A percentile compares a stretch with the other conserved stretches of the same genome.
These are phyloP conservation scores for Carassius auratus DNA, from an alignment of 2,113 vertebrate genomes.

Conservation along the genomic window DNA sequence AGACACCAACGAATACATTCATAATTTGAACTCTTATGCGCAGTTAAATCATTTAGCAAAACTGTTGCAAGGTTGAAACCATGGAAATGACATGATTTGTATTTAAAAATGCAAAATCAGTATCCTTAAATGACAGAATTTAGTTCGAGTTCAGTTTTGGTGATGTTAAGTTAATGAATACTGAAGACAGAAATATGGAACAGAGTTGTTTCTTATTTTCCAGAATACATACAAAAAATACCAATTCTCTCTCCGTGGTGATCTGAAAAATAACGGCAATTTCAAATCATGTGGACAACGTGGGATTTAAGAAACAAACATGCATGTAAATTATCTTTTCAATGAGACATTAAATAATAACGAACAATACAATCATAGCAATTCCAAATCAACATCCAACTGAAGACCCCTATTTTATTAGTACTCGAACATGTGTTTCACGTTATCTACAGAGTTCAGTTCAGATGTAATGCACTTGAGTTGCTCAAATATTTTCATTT, in stretches of 20 bases:
- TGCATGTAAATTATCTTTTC: constrained; percentile 94
- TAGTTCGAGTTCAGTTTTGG: neutral
- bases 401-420: constrained; percentile 94
- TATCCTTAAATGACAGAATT: neutral
- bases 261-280: constrained; percentile 99
- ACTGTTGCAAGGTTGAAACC: neutral
- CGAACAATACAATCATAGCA: constrained; percentile 99
- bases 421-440: constrained; percentile 92
- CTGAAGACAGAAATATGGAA: constrained; percentile 94
- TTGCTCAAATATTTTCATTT: constrained; percentile 79
- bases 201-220: constrained; percentile 91
- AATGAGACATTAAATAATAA: constrained; percentile 99
- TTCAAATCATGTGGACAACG: constrained; percentile 94
- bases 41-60: neutral
- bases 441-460: constrained; percentile 87
- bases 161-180: constrained; percentile 71
- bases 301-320: constrained; percentile 97
- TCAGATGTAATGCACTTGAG: constrained; percentile 98
- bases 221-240: constrained; percentile 99
- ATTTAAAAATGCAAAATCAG: neutral
- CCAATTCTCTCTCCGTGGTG: constrained; percentile 95
- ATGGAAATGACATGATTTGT: neutral
- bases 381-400: constrained; percentile 98
- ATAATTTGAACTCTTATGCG: neutral
- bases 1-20: neutral